Evolutionary conservation across 2,888 invertebrate species (phyloP).

Genomic region (Tachina lurida): DNA sequence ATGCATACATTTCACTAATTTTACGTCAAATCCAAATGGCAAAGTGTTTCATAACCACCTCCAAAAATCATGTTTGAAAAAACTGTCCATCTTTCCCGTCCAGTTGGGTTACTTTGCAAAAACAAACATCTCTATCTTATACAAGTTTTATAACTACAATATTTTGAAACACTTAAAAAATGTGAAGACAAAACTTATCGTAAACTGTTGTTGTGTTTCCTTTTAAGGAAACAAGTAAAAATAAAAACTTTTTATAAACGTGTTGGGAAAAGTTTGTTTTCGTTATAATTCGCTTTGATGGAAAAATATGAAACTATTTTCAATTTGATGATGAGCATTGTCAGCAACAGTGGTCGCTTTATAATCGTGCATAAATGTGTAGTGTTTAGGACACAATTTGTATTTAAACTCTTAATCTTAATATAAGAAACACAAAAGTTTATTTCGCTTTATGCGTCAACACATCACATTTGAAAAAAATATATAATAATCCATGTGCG

Average conservation of each 20-base stretch:
- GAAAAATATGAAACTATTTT: conserved; percentile 31
- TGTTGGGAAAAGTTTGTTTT: conserved; percentile 56
- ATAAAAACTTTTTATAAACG: conserved; percentile 48
- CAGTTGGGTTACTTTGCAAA: conserved; percentile 19
- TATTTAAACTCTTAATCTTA: too few species aligned
- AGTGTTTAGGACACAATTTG: too few species aligned
- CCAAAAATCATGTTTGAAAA: not conserved
- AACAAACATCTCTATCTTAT: not conserved
- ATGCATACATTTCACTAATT: not conserved
- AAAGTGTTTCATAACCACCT: not conserved
- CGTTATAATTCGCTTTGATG: conserved; percentile 23
- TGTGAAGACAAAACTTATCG: conserved; percentile 30
- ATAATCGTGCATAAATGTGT: not conserved
- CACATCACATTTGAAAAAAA: too few species aligned
- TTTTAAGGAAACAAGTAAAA: conserved; percentile 3
- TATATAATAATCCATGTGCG: too few species aligned
- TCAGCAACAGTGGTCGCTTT: conserved; percentile 2
- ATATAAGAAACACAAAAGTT: too few species aligned
- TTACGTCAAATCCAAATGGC: not conserved
- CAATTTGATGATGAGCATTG: conserved; percentile 41
- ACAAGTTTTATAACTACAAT: not conserved
- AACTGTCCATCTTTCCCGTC: not conserved
- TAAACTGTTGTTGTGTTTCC: conserved; percentile 42
- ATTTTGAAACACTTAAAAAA: conserved; percentile 7
- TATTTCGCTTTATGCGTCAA: too few species aligned